Conservation (phyloP, 2,888 invertebrate genomes). For the Schizaphis graminum region DNA sequence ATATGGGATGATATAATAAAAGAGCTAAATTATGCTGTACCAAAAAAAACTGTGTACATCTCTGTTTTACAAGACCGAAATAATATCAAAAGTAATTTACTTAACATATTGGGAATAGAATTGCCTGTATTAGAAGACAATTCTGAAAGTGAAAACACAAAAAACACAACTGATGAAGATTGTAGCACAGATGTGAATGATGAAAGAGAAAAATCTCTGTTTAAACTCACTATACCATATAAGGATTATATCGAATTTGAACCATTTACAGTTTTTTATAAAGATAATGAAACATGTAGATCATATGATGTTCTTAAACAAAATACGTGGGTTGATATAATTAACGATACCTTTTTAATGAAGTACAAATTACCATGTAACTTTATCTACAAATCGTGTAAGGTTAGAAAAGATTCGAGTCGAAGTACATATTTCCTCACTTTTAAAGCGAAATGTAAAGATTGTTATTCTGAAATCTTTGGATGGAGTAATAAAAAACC, state of each 20-base stretch:
- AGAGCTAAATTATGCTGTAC: neutral
- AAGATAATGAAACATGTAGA: neutral
- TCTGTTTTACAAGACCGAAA: too few species aligned
- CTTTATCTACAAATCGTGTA: neutral
- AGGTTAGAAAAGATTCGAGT: neutral
- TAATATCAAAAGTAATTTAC: neutral
- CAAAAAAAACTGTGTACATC: neutral
- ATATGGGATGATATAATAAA: neutral
- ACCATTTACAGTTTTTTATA: neutral
- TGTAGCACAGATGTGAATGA: neutral
- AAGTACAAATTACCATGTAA: neutral
- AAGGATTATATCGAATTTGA: neutral
- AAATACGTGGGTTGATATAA: neutral
- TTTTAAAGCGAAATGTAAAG: neutral
- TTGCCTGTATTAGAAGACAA: neutral
- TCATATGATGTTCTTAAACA: neutral
- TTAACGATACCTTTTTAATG: neutral
- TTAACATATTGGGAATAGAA: neutral
- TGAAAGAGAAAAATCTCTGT: neutral
- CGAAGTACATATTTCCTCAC: neutral
- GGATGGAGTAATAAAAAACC: neutral
- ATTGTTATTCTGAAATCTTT: neutral
- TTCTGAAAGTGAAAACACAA: neutral
- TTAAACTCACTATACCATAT: neutral
- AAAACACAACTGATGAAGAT: neutral